These are phyloP conservation scores for Gymnosoma rotundatum DNA, from an alignment of 2,888 invertebrate genomes.

Conservation along the genomic window DNA sequence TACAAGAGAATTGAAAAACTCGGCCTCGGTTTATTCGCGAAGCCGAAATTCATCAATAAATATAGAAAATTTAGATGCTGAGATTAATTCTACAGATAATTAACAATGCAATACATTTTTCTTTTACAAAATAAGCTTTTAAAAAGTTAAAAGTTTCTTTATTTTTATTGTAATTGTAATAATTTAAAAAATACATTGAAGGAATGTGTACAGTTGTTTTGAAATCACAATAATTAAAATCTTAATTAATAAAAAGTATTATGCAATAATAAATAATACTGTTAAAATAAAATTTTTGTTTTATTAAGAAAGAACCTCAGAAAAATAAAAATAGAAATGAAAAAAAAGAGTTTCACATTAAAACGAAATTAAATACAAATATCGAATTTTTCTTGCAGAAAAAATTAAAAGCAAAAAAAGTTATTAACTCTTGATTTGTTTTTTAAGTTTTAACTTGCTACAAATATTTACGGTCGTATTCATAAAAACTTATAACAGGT, in stretches of 20 bases:
- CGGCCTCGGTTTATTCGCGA: slow-evolving; percentile 79
- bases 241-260: slow-evolving; percentile 14
- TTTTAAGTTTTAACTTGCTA: too few relatives aligned
- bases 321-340: too few relatives aligned
- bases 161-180: slow-evolving; percentile 1
- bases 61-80: slow-evolving; percentile 75
- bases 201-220: slow-evolving; percentile 49
- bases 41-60: slow-evolving; percentile 79
- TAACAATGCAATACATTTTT: slow-evolving; percentile 31
- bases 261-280: slow-evolving; percentile 66
- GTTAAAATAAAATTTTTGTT: slow-evolving; percentile 8
- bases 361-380: too few relatives aligned
- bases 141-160: slow-evolving; percentile 32
- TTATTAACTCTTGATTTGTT: too few relatives aligned
- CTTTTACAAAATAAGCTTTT: slow-evolving; percentile 43
- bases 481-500: too few relatives aligned
- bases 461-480: too few relatives aligned
- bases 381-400: too few relatives aligned
- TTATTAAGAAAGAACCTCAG: too few relatives aligned
- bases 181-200: slow-evolving; percentile 48
- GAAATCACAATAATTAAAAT: slow-evolving; percentile 21
- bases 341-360: too few relatives aligned
- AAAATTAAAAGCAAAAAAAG: too few relatives aligned
- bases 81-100: slow-evolving; percentile 50
- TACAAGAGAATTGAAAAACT: slow-evolving; percentile 86